Evolutionary conservation across 2,888 invertebrate genomes (phyloP), one percentile per base, ranked within the genome.

Genomic region (Acrocera orbiculus): DNA sequence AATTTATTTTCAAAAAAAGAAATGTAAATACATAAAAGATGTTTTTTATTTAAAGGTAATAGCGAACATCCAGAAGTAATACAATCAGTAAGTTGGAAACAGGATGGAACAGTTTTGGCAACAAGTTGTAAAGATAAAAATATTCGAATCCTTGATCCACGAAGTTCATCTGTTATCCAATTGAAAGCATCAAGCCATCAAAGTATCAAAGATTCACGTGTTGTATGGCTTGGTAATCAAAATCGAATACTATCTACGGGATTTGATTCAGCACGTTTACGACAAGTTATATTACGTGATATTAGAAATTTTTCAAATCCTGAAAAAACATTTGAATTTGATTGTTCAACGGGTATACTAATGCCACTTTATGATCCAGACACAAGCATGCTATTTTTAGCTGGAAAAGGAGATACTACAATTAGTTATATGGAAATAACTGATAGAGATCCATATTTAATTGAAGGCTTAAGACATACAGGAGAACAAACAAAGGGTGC

Each of bases 401-500:
- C 86, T 35, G 93, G 92, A 25, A 92, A 92, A 66, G 92, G 89
- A 6, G 93, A 93, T 50, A 89, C 85, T 1, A 83, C 83, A 2
- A 81, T 95, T 39, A 69, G 78, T 37, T 92, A 90, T 49, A 70
- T 86, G 70, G 93, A 95, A 63, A 72, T 92, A 2, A 77, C 76
- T 28, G 86, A 90, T 41, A 75, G 81, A 47, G 86, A 86, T 51
- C 90, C 92, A 0, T 85, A 73, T 55, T 61, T 92, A n/a, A 79
- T 82, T 36, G 87, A 89, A 57, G 89, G 92, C 15, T 61, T 82
- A 40, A 67, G 82, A 35, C 85, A 87, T 63, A 81, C 82, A 14
- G 77, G 87, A n/a, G 90, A 92, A 50, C 93, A 93, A 58, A 89
- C 89, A 0, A 90, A 92, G 54, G 93, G 93, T 4, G 87, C 87